These are phyloP conservation scores for Ylistrum balloti DNA, from an alignment of 1,140 invertebrate species.

Conservation along the genomic window DNA sequence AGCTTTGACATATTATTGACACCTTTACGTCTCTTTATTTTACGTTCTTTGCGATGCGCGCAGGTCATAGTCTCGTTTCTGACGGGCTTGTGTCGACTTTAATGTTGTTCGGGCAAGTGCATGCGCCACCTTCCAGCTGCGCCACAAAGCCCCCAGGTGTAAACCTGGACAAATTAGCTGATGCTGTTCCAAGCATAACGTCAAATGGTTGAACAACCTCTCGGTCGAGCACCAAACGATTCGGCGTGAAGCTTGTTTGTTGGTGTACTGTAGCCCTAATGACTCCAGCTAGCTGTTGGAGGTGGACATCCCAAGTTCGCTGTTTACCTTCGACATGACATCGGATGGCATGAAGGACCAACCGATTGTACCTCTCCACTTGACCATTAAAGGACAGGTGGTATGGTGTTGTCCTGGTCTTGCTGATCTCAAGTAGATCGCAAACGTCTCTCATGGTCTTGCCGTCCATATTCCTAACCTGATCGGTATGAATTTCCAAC, in stretches of 20 bases:
- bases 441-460: no score
- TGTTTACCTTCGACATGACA: conserved; percentile 47
- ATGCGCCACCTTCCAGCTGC: neutral
- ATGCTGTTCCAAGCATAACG: neutral
- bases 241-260: conserved; percentile 53
- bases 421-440: no score
- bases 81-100: neutral
- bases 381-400: conserved; percentile 43
- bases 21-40: no score
- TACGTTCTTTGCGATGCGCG: neutral
- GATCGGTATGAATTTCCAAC: conserved; percentile 47
- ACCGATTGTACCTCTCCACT: conserved; percentile 44
- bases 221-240: conserved; percentile 51
- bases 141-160: no score
- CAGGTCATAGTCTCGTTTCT: conserved; percentile 51
- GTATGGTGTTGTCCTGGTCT: conserved; percentile 51
- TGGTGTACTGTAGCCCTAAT: conserved; percentile 54
- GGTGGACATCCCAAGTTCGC: conserved; percentile 49
- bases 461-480: conserved; percentile 52
- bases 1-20: no score
- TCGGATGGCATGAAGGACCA: conserved; percentile 10
- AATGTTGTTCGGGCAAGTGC: no score
- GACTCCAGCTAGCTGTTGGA: conserved; percentile 52
- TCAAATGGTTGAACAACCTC: neutral
- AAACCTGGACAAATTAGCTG: no score